These are phyloP conservation scores for Pissodes strobi DNA, from an alignment of 1,140 invertebrate genomes.

Conservation along the genomic window DNA sequence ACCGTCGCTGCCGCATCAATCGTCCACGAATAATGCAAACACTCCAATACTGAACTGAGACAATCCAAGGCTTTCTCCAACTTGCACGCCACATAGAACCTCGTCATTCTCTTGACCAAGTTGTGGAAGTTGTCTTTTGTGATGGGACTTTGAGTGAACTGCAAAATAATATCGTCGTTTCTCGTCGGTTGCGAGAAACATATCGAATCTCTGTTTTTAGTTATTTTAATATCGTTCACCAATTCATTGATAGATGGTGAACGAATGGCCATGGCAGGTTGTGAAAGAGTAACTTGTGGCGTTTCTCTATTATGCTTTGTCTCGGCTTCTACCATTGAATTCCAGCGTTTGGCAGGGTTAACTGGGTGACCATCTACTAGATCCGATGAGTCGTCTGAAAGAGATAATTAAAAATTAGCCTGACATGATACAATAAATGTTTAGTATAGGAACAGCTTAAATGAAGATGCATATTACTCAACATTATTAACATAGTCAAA, in stretches of 20 bases:
- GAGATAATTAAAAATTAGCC: too few relatives aligned
- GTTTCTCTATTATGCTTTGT: slow-evolving; percentile 39
- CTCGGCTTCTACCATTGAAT: slow-evolving; percentile 43
- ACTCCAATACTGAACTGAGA: slow-evolving; percentile 66
- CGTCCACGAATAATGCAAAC: slow-evolving; percentile 66
- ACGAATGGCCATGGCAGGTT: slow-evolving; percentile 40
- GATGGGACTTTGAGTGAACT: slow-evolving; percentile 64
- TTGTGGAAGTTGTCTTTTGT: slow-evolving; percentile 70
- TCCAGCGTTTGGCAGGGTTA: slow-evolving; percentile 37
- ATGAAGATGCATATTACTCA: too few relatives aligned
- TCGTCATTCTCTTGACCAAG: slow-evolving; percentile 87
- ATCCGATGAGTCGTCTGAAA: slow-evolving; percentile 29
- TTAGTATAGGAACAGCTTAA: too few relatives aligned
- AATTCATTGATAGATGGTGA: slow-evolving; percentile 32
- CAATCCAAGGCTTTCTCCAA: slow-evolving; percentile 67
- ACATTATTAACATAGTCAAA: too few relatives aligned
- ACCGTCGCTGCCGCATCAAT: slow-evolving; percentile 63
- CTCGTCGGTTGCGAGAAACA: slow-evolving; percentile 88
- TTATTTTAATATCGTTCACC: slow-evolving; percentile 35
- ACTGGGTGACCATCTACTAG: slow-evolving; percentile 12
- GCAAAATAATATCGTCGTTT: slow-evolving; percentile 79
- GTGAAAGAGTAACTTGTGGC: slow-evolving; percentile 45
- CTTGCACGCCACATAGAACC: slow-evolving; percentile 79
- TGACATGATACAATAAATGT: too few relatives aligned
- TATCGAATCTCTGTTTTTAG: slow-evolving; percentile 56